Conservation (phyloP, 2,113 vertebrate species). For the Orientallactaga bullata region DNA sequence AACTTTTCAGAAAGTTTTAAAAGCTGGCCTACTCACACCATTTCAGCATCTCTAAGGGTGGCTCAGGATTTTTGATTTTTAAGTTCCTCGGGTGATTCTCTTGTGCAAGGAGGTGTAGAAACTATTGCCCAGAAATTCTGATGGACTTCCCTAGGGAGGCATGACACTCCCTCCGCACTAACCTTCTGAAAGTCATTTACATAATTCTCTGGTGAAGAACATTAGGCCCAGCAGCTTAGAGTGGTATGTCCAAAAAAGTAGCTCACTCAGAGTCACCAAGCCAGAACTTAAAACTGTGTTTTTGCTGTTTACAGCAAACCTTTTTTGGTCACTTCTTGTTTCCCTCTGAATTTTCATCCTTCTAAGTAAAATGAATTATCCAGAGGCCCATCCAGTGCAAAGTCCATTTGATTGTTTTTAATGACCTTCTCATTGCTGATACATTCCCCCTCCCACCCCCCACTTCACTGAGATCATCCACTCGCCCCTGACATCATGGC, state of each 20-base stretch:
- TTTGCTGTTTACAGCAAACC: not conserved
- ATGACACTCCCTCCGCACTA: too few species aligned
- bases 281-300: not conserved
- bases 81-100: constrained; percentile 27
- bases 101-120: not conserved
- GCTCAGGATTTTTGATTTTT: not conserved
- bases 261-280: not conserved
- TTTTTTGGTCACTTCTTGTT: not conserved
- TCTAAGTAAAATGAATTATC: not conserved
- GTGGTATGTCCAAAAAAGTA: not conserved
- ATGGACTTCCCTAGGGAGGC: constrained; percentile 40
- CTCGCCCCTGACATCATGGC: not conserved
- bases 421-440: not conserved
- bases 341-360: not conserved
- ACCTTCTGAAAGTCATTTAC: constrained; percentile 12
- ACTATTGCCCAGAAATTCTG: constrained; percentile 37
- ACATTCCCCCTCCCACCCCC: not conserved
- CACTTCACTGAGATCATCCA: fast-evolving
- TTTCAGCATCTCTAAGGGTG: not conserved
- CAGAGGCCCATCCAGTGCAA: not conserved
- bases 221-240: not conserved
- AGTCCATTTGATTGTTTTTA: not conserved
- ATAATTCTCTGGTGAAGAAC: constrained; percentile 47
- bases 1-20: constrained; percentile 55
- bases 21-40: constrained; percentile 10